Conservation (phyloP, 2,888 invertebrate genomes). For the Lycaena phlaeas region DNA sequence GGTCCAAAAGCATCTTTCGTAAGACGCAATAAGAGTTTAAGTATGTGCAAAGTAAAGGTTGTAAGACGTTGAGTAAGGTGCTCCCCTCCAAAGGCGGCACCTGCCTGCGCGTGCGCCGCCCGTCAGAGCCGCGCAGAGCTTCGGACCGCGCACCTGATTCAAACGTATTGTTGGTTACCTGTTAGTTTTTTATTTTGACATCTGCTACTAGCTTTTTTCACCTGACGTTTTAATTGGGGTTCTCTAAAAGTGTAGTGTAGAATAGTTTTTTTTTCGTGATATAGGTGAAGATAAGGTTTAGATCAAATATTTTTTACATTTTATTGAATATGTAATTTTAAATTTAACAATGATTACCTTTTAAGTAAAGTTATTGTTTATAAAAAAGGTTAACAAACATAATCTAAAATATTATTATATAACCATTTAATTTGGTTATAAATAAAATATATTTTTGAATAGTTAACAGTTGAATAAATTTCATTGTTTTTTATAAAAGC, state of each 20-base stretch:
- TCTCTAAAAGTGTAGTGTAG: conserved; percentile 5
- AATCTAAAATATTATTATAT: no score
- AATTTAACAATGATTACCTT: no score
- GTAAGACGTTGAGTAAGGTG: conserved; percentile 66
- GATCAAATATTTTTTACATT: not conserved
- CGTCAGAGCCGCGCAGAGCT: conserved; percentile 53
- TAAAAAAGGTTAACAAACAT: no score
- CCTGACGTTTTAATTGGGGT: conserved; percentile 21
- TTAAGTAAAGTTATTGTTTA: no score
- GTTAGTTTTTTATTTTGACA: conserved; percentile 30
- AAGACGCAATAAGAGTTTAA: conserved; percentile 13
- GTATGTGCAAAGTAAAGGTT: conserved; percentile 30
- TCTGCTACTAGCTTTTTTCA: conserved; percentile 25
- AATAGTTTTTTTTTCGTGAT: conserved; percentile 10
- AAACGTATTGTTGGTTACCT: conserved; percentile 33
- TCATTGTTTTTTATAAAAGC: no score
- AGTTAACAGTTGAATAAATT: no score
- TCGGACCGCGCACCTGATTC: conserved; percentile 50
- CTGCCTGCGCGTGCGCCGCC: conserved; percentile 61
- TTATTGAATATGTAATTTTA: no score
- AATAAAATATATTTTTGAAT: no score
- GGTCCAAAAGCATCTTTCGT: conserved; percentile 23
- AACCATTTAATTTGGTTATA: no score
- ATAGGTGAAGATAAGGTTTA: not conserved
- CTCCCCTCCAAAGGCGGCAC: conserved; percentile 71